Evolutionary conservation across 2,888 invertebrate genomes (phyloP), one percentile per base, ranked within the genome.

Genomic region (Terebella lapidaria): DNA sequence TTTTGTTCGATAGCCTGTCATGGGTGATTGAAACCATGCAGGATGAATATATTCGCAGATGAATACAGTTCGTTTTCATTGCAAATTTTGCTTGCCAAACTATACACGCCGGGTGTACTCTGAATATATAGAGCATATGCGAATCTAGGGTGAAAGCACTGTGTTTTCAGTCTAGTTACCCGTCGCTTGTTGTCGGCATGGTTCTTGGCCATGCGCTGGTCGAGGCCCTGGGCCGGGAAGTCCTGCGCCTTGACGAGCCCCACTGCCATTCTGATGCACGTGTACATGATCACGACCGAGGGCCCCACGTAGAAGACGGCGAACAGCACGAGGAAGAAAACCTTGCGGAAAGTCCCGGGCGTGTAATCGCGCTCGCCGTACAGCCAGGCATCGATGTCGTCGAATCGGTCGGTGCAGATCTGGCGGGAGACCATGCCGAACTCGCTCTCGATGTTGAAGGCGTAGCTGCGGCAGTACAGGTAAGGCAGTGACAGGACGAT

Each of bases 261-360:
- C 5, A 71, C 54, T 18, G 74, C 72, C 10, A 77, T 76, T 27
- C 67, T 69, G 1, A 70, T 62, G 56, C 73, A 74, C 3, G 76
- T 77, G 25, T 65, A 67, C 3, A 73, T 54, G 35, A 83, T 81
- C 59, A 82, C 73, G 4, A 74, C 58, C 63, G 81, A 71, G 0
- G 82, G 82, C 3, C 80, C 59, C 4, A 80, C 57, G 69, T 81
- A 83, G 61, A 82, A 74, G 46, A 76, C 70, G 58, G 80, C 64
- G 66, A 81, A 82, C 2, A 82, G 71, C 64, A 79, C 76, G 22
- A 81, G 69, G 68, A 79, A 82, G 67, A 80, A 82, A 15, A 70
- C 72, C 28, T 66, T 68, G 26, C 77, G 72, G 61, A 75, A 74
- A 29, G 61, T 65, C 3, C 71, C 74, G 3, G 20, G 15, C 28